Evolutionary conservation across 92 coral and sea anemone species (phyloP).

Genomic region (Actinostola sp.): DNA sequence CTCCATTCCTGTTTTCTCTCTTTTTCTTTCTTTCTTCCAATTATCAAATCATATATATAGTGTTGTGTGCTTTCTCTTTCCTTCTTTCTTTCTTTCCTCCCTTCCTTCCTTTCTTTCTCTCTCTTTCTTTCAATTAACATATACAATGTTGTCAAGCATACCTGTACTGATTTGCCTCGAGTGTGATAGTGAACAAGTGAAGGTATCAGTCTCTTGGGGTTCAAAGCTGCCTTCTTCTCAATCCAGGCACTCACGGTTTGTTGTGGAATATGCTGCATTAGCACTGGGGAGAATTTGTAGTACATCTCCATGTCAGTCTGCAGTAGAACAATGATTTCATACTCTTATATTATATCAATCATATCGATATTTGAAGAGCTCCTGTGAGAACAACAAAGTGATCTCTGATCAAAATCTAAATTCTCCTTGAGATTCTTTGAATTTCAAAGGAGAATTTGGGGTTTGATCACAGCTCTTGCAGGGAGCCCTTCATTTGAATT

Average conservation of each 20-base stretch:
- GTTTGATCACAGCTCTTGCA: no score
- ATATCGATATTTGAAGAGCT: no score
- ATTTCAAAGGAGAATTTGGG: no score
- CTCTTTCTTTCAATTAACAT: background rate
- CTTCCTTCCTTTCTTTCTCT: background rate
- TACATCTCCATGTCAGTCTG: constrained; percentile 89
- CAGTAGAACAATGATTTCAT: no score
- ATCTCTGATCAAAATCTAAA: no score
- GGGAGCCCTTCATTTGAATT: no score
- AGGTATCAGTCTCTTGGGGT: constrained; percentile 90
- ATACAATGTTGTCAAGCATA: background rate
- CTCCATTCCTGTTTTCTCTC: background rate
- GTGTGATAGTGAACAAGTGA: constrained; percentile 91
- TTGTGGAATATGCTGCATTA: constrained; percentile 96
- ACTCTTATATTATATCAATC: no score
- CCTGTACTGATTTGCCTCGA: constrained; percentile 79
- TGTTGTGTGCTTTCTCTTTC: no score
- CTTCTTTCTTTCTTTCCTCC: background rate
- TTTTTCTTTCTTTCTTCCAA: background rate
- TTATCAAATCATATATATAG: no score
- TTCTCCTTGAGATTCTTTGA: no score
- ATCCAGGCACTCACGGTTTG: constrained; percentile 98
- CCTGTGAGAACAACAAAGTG: no score
- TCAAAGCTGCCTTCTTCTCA: constrained; percentile 87
- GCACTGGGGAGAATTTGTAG: constrained; percentile 97